Evolutionary conservation across 2,797 vertebrate species (phyloP).

Genomic region (Fistularia tabacaria): DNA sequence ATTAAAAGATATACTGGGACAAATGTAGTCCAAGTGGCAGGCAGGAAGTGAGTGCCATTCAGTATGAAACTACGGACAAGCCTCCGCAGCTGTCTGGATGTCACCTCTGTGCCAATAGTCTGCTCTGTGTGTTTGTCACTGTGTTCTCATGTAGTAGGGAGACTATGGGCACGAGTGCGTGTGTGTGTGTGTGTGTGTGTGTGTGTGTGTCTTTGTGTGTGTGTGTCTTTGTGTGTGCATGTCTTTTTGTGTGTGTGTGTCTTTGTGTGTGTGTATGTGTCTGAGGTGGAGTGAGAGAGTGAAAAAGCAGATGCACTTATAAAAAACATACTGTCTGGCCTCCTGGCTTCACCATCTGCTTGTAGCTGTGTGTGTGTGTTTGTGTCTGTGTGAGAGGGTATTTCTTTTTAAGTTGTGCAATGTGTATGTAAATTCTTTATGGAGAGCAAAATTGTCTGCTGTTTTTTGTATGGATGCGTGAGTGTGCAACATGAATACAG

Average conservation of each 20-base stretch:
- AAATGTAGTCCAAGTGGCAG: not conserved
- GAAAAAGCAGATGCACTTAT: constrained; percentile 66
- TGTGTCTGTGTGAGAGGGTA: constrained; percentile 25
- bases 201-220: not conserved
- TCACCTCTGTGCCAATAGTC: constrained; percentile 42
- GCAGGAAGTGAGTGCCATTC: not conserved
- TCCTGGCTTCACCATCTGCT: constrained; percentile 62
- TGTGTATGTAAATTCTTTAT: constrained; percentile 4
- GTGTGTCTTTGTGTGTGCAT: too few species aligned
- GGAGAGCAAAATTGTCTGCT: not conserved
- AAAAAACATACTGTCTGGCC: constrained; percentile 52
- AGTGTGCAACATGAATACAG: too few species aligned
- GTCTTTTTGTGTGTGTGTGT: not conserved
- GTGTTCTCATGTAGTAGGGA: constrained; percentile 29
- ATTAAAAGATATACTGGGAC: not conserved
- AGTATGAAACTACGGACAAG: constrained; percentile 10
- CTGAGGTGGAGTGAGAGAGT: constrained; percentile 36
- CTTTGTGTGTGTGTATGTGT: constrained; percentile 12
- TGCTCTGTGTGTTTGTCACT: constrained; percentile 32
- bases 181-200: too few species aligned
- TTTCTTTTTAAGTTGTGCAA: constrained; percentile 11
- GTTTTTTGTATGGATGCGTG: too few species aligned
- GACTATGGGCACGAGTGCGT: constrained; percentile 1
- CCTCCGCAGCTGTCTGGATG: constrained; percentile 36
- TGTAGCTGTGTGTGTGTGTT: constrained; percentile 59